Evolutionary conservation across 2,888 invertebrate species (phyloP).

Genomic region (Anaspis maculata): DNA sequence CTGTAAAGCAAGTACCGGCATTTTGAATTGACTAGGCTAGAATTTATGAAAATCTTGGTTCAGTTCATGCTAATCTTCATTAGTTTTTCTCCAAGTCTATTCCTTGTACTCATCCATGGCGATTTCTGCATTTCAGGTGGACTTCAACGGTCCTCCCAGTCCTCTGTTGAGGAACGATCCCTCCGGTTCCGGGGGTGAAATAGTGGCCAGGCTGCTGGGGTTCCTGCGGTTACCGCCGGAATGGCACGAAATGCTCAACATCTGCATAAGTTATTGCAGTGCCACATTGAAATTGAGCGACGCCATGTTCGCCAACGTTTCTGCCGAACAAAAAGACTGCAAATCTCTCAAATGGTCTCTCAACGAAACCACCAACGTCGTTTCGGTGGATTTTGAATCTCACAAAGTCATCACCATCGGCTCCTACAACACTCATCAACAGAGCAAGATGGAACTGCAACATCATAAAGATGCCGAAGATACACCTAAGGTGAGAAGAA

Average conservation of each 20-base stretch:
- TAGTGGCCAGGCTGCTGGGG: slow-evolving; percentile 68
- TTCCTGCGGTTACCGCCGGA: slow-evolving; percentile 71
- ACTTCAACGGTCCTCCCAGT: slow-evolving; percentile 66
- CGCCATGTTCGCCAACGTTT: slow-evolving; percentile 45
- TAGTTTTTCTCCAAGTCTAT: too few relatives aligned
- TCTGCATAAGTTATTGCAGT: slow-evolving; percentile 72
- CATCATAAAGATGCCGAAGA: slow-evolving; percentile 61
- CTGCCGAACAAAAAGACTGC: slow-evolving; percentile 65
- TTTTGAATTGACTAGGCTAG: too few relatives aligned
- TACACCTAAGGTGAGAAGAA: slow-evolving; percentile 60
- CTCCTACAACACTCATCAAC: slow-evolving; percentile 53
- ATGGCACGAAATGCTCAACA: slow-evolving; percentile 68
- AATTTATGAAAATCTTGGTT: too few relatives aligned
- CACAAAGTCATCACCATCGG: slow-evolving; percentile 41
- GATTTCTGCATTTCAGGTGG: too few relatives aligned
- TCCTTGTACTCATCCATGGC: too few relatives aligned
- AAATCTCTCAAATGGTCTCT: slow-evolving; percentile 56
- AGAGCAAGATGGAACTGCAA: slow-evolving; percentile 74
- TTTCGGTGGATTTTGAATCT: slow-evolving; percentile 43
- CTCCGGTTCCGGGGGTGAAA: slow-evolving; percentile 57
- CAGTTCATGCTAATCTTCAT: too few relatives aligned
- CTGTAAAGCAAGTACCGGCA: too few relatives aligned
- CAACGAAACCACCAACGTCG: slow-evolving; percentile 27
- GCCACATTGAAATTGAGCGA: slow-evolving; percentile 55
- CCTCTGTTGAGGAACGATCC: slow-evolving; percentile 59